Conservation (phyloP, 2,888 invertebrate species). For the Dicyrtomina minuta region DNA sequence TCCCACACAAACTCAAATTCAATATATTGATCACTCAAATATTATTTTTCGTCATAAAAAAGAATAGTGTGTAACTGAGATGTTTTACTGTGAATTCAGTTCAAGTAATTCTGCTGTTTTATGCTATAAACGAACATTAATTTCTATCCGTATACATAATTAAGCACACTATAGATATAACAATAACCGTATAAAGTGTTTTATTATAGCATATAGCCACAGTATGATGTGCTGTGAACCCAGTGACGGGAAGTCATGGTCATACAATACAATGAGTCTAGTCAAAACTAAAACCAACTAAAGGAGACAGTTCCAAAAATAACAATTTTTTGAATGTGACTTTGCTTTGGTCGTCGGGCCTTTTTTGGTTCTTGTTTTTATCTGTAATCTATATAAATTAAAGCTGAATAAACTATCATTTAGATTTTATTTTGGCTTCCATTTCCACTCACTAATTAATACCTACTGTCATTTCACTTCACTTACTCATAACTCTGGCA, state of each 20-base stretch:
- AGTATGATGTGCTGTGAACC: too few relatives aligned
- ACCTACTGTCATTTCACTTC: slow-evolving; percentile 5
- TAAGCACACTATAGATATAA: too few relatives aligned
- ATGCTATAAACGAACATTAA: too few relatives aligned
- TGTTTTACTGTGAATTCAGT: too few relatives aligned
- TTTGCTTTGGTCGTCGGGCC: background rate
- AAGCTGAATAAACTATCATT: slow-evolving; percentile 14
- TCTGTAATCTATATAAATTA: slow-evolving; percentile 12
- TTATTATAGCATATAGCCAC: too few relatives aligned
- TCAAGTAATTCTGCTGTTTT: too few relatives aligned
- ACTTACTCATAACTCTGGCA: background rate
- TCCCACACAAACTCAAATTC: background rate
- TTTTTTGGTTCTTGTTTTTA: background rate
- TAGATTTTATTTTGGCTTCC: slow-evolving; percentile 18
- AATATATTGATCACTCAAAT: slow-evolving; percentile 17
- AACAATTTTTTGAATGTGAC: background rate
- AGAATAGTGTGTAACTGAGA: too few relatives aligned
- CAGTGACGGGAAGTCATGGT: too few relatives aligned
- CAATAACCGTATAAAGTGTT: too few relatives aligned
- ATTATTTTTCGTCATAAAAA: slow-evolving; percentile 17
- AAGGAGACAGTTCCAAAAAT: slow-evolving; percentile 8
- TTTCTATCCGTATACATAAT: too few relatives aligned
- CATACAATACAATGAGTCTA: too few relatives aligned
- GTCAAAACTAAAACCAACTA: slow-evolving; percentile 2
- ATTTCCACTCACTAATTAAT: slow-evolving; percentile 19